Conservation (phyloP, 1,140 invertebrate genomes). For the Fopius arisanus region DNA sequence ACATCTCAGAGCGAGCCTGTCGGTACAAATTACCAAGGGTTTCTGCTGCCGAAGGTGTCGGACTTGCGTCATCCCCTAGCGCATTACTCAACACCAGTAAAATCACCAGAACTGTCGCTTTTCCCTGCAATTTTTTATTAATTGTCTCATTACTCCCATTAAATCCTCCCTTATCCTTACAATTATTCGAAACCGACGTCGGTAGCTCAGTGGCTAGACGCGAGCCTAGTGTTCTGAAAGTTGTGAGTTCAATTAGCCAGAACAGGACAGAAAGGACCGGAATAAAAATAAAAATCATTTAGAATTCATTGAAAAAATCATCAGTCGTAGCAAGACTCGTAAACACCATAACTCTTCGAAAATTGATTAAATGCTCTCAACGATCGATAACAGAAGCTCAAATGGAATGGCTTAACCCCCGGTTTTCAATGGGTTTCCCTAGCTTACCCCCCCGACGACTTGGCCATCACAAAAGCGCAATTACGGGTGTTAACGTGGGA, state of each 20-base stretch:
- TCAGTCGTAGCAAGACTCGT: background rate
- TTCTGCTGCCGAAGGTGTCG: constrained; percentile 37
- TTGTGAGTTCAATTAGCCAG: too few species aligned
- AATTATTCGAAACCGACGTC: too few species aligned
- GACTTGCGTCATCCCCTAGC: constrained; percentile 27
- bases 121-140: constrained; percentile 10
- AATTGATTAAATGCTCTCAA: background rate
- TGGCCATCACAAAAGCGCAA: constrained; percentile 25
- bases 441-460: background rate
- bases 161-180: too few species aligned
- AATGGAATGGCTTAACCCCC: constrained; percentile 16
- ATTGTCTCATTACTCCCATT: too few species aligned
- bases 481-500: constrained; percentile 26
- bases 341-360: background rate
- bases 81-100: constrained; percentile 2
- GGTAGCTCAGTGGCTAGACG: too few species aligned
- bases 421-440: background rate
- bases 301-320: too few species aligned
- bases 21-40: constrained; percentile 51
- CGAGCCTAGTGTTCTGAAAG: too few species aligned
- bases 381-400: background rate
- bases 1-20: constrained; percentile 52
- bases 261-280: too few species aligned
- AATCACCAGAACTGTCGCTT: constrained; percentile 15
- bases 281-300: too few species aligned